Evolutionary conservation across 2,797 vertebrate genomes (phyloP), one percentile per base, ranked within the genome.

Genomic region (Prionace glauca): DNA sequence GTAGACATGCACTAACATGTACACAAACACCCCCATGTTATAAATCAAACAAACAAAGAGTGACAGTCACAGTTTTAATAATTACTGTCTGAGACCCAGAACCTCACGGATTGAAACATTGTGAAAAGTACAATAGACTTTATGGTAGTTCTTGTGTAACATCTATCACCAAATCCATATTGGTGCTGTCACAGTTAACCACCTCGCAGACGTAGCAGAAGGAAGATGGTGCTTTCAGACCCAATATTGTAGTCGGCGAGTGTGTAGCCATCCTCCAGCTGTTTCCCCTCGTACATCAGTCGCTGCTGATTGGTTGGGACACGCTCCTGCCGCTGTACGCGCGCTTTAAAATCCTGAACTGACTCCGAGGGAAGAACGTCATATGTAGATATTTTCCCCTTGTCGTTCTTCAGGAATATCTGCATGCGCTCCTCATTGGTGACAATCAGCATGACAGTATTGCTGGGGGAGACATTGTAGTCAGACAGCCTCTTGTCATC

Each of bases 241-340:
- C 22, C 14, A 41, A 95, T 95, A 71, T 95, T 95, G 91, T 95
- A 95, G 50, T 95, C 95, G 1, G 95, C 62, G n/a, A 95, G 87
- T 29, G 22, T 71, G 8, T 2, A 67, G 0, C 95, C 87, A 71
- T 92, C 95, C n/a, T 95, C 90, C 45, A 95, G 32, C 71, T 95
- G 95, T 26, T 41, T 95, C 22, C 91, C 71, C 3, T n/a, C 95
- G 2, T 56, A 93, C 16, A 36, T 3, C 69, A 95, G 95, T 16
- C 87, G 91, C 95, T 95, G 95, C 69, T 95, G 95, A 16, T 95
- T 9, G 29, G 41, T 45, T 50, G 90, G 45, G 90, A 95, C 91
- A 18, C 95, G 45, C 26, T 95, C 95, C 71, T 95, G 87, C 12
- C 60, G 67, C 1, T 74, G 90, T 4, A 91, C 74, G 10, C 20